phyloP scores from a whole-genome alignment of 1,140 invertebrate species.

The Tyrophagus putrescentiae region DNA sequence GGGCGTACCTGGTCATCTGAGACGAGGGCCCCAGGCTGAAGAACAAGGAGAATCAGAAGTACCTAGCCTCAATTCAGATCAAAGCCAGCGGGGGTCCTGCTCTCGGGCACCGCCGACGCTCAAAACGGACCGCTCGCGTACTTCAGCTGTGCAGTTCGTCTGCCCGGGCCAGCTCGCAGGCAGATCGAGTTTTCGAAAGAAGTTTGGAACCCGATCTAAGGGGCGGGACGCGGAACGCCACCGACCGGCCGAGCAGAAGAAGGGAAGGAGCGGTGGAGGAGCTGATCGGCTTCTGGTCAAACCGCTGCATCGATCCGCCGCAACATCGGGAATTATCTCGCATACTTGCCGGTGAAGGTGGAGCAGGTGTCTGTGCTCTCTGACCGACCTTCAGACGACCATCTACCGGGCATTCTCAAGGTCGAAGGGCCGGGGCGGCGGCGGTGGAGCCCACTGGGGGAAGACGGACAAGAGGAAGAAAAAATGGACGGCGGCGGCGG shows the following conservation, averaged over 20 bases:
- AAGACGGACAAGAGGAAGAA: conserved; percentile 28
- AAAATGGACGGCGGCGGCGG: too few relatives aligned
- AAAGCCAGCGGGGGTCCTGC: conserved; percentile 73
- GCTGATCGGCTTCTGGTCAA: conserved; percentile 71
- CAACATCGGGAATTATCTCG: conserved; percentile 80
- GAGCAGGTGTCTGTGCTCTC: conserved; percentile 85
- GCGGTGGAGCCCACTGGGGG: conserved; percentile 45
- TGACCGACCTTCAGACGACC: conserved; percentile 65
- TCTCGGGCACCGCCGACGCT: conserved; percentile 98
- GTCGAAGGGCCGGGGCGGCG: conserved; percentile 47
- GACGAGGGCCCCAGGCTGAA: conserved; percentile 95
- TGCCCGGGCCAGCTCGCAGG: conserved; percentile 88
- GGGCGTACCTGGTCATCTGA: conserved; percentile 90
- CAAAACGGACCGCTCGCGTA: conserved; percentile 98
- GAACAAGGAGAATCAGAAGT: conserved; percentile 96
- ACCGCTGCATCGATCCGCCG: conserved; percentile 84
- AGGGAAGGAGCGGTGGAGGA: conserved; percentile 75
- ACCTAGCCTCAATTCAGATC: conserved; percentile 77
- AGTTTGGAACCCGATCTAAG: conserved; percentile 84
- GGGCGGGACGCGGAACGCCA: conserved; percentile 81
- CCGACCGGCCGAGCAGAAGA: conserved; percentile 58
- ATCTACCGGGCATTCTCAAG: conserved; percentile 76
- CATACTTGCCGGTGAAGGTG: conserved; percentile 96
- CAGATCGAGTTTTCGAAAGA: conserved; percentile 72
- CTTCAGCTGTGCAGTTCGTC: conserved; percentile 95